Conservation (phyloP, 2,888 invertebrate species). For the Sesia apiformis region DNA sequence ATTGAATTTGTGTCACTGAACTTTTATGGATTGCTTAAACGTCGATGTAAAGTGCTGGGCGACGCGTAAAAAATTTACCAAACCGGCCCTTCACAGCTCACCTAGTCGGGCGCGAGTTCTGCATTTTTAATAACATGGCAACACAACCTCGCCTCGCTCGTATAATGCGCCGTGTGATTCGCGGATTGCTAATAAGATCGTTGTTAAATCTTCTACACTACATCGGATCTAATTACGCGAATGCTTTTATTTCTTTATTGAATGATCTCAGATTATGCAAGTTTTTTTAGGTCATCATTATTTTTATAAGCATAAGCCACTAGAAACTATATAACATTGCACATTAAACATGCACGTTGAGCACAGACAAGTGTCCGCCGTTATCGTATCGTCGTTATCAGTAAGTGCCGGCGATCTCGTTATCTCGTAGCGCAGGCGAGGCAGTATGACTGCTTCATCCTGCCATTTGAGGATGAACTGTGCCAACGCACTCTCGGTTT, state of each 20-base stretch:
- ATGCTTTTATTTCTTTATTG: conserved; percentile 3
- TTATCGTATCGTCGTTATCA: conserved; percentile 57
- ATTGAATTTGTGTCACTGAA: no score
- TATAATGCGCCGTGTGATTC: conserved; percentile 13
- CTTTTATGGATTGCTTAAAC: no score
- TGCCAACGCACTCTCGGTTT: conserved; percentile 62
- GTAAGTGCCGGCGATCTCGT: conserved; percentile 50
- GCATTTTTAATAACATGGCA: conserved; percentile 21
- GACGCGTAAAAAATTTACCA: conserved; percentile 24
- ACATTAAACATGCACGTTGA: not conserved
- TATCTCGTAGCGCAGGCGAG: conserved; percentile 43
- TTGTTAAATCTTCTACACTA: conserved; percentile 14
- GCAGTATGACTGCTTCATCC: conserved; percentile 38
- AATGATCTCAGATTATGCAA: no score
- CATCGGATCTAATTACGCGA: conserved; percentile 16
- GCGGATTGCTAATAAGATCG: conserved; percentile 29
- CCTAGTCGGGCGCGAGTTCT: conserved; percentile 16
- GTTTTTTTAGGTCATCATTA: no score
- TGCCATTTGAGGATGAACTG: conserved; percentile 59
- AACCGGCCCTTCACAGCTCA: conserved; percentile 20
- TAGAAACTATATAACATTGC: no score
- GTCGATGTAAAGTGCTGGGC: no score
- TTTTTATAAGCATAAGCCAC: no score
- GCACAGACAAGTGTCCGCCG: conserved; percentile 14
- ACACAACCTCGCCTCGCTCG: conserved; percentile 26